Evolutionary conservation across 2,888 invertebrate genomes (phyloP).

Genomic region (Limnephilus auricula): DNA sequence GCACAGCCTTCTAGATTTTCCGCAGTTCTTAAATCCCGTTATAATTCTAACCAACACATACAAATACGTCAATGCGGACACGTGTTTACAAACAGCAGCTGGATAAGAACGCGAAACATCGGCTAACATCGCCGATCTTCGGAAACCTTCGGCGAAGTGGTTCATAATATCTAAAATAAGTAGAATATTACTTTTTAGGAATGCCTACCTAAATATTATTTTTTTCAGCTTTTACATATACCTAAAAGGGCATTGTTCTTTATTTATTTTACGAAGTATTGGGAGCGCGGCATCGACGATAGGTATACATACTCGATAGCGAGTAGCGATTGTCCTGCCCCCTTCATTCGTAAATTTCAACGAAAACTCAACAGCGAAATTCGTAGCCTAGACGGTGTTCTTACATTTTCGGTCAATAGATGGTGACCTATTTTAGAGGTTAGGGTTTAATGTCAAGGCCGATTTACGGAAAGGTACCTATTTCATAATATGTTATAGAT

Average conservation of each 20-base stretch:
- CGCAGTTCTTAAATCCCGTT: conserved; percentile 57
- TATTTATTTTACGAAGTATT: neutral
- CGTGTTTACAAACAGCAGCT: conserved; percentile 66
- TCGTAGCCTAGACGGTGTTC: conserved; percentile 25
- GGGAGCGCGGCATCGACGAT: neutral
- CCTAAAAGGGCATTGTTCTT: neutral
- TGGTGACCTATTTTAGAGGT: conserved; percentile 60
- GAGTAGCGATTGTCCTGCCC: conserved; percentile 50
- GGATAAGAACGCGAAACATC: conserved; percentile 56
- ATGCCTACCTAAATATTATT: neutral
- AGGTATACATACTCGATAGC: neutral
- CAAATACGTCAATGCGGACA: conserved; percentile 56
- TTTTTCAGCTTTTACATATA: neutral
- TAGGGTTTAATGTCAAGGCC: conserved; percentile 67
- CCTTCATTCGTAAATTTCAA: conserved; percentile 41
- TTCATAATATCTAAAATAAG: neutral
- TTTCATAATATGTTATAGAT: neutral
- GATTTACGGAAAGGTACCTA: conserved; percentile 48
- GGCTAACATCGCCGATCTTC: conserved; percentile 46
- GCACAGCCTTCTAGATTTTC: conserved; percentile 57
- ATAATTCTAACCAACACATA: conserved; percentile 58
- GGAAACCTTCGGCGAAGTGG: conserved; percentile 28
- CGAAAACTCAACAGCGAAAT: conserved; percentile 14
- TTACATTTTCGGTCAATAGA: conserved; percentile 54
- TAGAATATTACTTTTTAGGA: neutral